Conservation (phyloP, 2,113 vertebrate genomes). For the Amphiprion ocellaris region DNA sequence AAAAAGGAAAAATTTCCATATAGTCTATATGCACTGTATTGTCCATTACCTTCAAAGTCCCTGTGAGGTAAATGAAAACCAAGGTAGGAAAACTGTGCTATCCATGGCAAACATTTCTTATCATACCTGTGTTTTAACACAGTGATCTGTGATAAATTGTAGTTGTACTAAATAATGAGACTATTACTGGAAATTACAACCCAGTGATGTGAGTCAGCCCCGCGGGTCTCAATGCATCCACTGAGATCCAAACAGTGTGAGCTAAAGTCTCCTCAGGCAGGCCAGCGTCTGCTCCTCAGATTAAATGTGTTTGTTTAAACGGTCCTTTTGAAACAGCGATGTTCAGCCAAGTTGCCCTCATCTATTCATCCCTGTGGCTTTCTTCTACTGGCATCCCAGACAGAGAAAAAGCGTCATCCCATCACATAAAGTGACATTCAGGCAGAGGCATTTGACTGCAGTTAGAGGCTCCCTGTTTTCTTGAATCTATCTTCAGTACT, state of each 20-base stretch:
- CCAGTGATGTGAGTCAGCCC: constrained; percentile 30
- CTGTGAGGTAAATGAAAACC: not conserved
- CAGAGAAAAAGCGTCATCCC: constrained; percentile 21
- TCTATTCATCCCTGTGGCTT: constrained; percentile 56
- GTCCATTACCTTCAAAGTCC: too few relatives aligned
- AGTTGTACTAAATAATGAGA: constrained; percentile 22
- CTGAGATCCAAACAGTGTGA: constrained; percentile 27
- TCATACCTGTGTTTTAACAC: not conserved
- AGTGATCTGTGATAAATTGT: not conserved
- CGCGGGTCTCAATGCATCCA: not conserved
- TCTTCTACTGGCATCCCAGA: constrained; percentile 38
- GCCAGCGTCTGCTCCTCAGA: constrained; percentile 31
- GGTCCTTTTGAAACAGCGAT: constrained; percentile 48
- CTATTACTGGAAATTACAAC: constrained; percentile 37
- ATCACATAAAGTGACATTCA: constrained; percentile 30
- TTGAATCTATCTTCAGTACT: constrained; percentile 18
- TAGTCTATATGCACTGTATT: too few relatives aligned
- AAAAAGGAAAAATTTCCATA: too few relatives aligned
- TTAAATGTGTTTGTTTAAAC: constrained; percentile 56
- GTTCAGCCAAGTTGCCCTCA: constrained; percentile 63
- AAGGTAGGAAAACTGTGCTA: not conserved
- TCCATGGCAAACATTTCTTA: constrained; percentile 13
- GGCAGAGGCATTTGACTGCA: constrained; percentile 27
- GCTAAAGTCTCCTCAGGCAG: constrained; percentile 37
- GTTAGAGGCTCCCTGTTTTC: not conserved